Percentiles rank a stretch among this genome's conserved stretches.
Evolutionary conservation across 2,113 vertebrate species (phyloP).

Genomic region (Coregonus clupeaformis): DNA sequence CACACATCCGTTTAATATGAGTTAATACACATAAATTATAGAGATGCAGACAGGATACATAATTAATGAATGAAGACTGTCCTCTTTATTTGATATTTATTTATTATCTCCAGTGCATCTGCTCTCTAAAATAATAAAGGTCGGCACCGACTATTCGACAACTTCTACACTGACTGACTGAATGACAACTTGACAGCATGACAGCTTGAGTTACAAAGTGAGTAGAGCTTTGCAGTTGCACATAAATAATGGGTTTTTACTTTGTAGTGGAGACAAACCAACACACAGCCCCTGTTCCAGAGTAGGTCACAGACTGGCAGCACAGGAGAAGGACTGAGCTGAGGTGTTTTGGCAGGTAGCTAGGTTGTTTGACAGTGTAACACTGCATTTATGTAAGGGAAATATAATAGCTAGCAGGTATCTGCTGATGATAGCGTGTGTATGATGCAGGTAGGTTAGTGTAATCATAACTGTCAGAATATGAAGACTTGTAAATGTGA

Average conservation of each 20-base stretch:
- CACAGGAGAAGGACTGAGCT: neutral
- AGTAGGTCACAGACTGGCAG: neutral
- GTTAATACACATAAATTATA: neutral
- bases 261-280: neutral
- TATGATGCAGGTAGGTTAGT: neutral
- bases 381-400: neutral
- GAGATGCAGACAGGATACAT: neutral
- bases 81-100: neutral
- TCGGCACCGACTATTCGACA: no score
- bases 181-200: neutral
- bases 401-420: neutral
- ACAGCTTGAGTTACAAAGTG: neutral
- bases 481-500: neutral
- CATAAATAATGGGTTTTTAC: neutral
- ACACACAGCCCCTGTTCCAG: neutral
- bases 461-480: neutral
- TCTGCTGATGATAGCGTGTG: neutral
- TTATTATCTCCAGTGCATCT: neutral
- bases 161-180: neutral
- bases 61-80: neutral
- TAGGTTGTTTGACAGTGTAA: neutral
- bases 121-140: neutral
- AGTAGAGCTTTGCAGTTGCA: neutral
- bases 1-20: neutral
- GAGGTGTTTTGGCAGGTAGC: no score